Conservation (phyloP, 2,113 vertebrate genomes). For the Campylomormyrus tamandua region DNA sequence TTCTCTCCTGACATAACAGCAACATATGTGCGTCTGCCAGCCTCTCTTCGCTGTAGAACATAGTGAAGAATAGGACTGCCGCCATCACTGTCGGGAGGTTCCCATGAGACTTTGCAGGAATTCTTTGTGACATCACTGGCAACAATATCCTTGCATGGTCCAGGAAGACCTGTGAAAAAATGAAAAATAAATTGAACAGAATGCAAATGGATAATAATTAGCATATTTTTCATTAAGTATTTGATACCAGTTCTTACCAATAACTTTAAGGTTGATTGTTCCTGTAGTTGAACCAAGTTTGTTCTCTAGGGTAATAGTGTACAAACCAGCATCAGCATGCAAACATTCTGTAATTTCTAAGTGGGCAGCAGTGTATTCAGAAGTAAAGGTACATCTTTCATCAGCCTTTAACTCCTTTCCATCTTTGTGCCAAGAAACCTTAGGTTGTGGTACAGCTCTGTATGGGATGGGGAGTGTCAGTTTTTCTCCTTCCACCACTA, state of each 20-base stretch:
- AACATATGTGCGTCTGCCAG: conserved; percentile 85
- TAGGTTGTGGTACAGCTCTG: conserved; percentile 82
- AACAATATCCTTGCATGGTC: conserved; percentile 84
- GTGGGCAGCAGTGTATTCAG: conserved; percentile 72
- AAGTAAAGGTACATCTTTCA: conserved; percentile 77
- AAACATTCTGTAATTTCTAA: conserved; percentile 78
- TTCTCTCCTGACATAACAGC: conserved; percentile 87
- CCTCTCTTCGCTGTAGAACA: conserved; percentile 84
- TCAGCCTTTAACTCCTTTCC: conserved; percentile 75
- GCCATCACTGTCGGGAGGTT: conserved; percentile 85
- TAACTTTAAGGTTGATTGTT: conserved; percentile 87
- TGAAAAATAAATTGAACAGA: not conserved
- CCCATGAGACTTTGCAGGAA: conserved; percentile 86
- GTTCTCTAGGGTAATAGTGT: conserved; percentile 83
- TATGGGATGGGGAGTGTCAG: conserved; percentile 81
- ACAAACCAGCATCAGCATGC: conserved; percentile 77
- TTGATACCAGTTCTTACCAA: conserved; percentile 63
- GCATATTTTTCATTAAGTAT: not conserved
- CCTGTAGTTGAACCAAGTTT: conserved; percentile 78
- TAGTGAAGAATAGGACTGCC: conserved; percentile 84
- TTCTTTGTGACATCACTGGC: conserved; percentile 81
- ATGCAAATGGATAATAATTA: not conserved
- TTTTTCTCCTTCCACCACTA: conserved; percentile 89
- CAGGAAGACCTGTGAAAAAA: conserved; percentile 72
- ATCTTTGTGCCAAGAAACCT: conserved; percentile 84